phyloP scores from a whole-genome alignment of 2,888 invertebrate species.

The Tetragonisca angustula region DNA sequence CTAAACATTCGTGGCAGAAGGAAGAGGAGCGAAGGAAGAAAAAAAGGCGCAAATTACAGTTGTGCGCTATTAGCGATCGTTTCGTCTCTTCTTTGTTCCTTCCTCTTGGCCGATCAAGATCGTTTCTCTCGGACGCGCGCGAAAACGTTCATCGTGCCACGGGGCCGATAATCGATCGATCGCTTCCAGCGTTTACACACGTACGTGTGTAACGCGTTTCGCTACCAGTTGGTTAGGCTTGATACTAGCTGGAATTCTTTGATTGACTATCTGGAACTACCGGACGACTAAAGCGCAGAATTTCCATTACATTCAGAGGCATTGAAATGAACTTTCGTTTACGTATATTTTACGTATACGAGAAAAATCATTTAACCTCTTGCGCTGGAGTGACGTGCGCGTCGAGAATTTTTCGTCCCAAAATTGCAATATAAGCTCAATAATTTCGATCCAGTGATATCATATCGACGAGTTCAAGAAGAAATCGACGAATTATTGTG shows the following conservation, averaged over 20 bases:
- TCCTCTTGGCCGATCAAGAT: constrained; percentile 25
- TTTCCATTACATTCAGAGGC: too few species aligned
- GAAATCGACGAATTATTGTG: too few species aligned
- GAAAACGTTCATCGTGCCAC: constrained; percentile 33
- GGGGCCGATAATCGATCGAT: constrained; percentile 21
- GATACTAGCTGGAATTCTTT: not conserved
- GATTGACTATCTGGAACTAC: not conserved
- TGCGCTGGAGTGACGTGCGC: too few species aligned
- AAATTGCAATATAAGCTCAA: too few species aligned
- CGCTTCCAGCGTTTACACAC: not conserved
- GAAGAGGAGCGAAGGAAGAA: not conserved
- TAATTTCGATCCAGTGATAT: too few species aligned
- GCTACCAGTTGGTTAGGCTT: not conserved
- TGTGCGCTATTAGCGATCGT: constrained; percentile 67
- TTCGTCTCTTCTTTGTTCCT: constrained; percentile 40
- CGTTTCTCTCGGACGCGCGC: constrained; percentile 48
- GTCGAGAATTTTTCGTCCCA: too few species aligned
- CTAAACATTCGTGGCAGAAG: constrained; percentile 51
- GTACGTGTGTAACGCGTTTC: not conserved
- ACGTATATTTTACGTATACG: too few species aligned
- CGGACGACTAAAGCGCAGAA: too few species aligned
- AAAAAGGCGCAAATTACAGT: constrained; percentile 66
- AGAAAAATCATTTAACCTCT: too few species aligned
- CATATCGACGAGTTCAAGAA: too few species aligned
- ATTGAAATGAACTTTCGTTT: too few species aligned